These are phyloP conservation scores for Agapornis roseicollis DNA, from an alignment of 2,113 vertebrate genomes.

Conservation along the genomic window DNA sequence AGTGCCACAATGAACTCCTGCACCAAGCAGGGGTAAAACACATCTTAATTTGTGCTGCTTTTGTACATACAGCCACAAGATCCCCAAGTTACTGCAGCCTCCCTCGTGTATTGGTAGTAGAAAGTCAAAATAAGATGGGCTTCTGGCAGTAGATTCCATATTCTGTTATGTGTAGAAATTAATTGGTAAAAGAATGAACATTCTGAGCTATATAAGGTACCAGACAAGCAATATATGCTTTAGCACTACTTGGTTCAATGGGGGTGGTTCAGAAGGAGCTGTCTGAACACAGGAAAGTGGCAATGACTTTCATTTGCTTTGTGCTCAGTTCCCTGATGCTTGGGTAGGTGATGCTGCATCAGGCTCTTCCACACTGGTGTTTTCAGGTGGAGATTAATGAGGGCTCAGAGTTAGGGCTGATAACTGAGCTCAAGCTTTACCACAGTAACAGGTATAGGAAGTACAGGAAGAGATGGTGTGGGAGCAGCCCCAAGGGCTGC, in stretches of 20 bases:
- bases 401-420: background rate
- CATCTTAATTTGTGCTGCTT: background rate
- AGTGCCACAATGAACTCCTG: rapidly evolving
- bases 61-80: background rate
- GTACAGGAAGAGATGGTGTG: background rate
- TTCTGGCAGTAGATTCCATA: background rate
- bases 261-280: background rate
- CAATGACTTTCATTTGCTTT: background rate
- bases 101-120: too few relatives aligned
- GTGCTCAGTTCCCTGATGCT: background rate
- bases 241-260: background rate
- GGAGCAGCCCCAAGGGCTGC: background rate
- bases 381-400: background rate
- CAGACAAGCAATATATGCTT: background rate
- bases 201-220: background rate
- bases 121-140: background rate
- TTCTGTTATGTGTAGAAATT: background rate
- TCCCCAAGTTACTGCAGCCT: too few relatives aligned
- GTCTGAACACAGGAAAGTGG: background rate
- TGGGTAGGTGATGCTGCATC: background rate
- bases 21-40: rapidly evolving
- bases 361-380: background rate
- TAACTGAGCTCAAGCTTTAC: background rate
- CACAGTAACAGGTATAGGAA: background rate
- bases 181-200: background rate